A percentile compares a stretch with the other conserved stretches of the same genome.
Conservation (phyloP, 2,888 invertebrate species). For the Schizotus pectinicornis region DNA sequence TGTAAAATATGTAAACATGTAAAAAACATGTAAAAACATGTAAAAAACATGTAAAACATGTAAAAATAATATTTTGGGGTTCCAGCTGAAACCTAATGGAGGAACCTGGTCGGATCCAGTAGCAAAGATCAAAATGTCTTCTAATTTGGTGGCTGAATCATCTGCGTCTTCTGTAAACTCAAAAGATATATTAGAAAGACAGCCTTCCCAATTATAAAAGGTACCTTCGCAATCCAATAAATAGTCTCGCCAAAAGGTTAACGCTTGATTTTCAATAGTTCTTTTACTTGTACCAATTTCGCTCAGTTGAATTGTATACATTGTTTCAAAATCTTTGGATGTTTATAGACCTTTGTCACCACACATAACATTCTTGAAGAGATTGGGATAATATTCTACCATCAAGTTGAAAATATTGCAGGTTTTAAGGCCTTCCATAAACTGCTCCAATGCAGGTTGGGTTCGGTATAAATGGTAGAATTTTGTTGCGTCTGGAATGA, state of each 20-base stretch:
- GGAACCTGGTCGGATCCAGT: neutral
- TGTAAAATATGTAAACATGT: too few species aligned
- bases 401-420: neutral
- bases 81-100: neutral
- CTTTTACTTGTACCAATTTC: neutral
- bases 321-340: neutral
- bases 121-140: neutral
- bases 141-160: neutral
- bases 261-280: neutral
- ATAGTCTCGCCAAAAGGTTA: neutral
- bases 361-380: conserved; percentile 2
- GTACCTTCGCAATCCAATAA: conserved; percentile 5
- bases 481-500: neutral
- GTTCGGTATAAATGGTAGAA: neutral
- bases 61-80: neutral
- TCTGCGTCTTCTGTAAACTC: neutral
- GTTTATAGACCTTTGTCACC: neutral
- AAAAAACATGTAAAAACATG: too few species aligned
- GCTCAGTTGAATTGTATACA: neutral
- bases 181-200: neutral
- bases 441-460: conserved; percentile 2
- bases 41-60: too few species aligned
- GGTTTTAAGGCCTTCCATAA: conserved; percentile 3
- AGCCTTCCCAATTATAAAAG: neutral
- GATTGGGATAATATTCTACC: neutral